These are phyloP conservation scores for Torymus aiolomorphi DNA, from an alignment of 2,888 invertebrate species.

Conservation along the genomic window DNA sequence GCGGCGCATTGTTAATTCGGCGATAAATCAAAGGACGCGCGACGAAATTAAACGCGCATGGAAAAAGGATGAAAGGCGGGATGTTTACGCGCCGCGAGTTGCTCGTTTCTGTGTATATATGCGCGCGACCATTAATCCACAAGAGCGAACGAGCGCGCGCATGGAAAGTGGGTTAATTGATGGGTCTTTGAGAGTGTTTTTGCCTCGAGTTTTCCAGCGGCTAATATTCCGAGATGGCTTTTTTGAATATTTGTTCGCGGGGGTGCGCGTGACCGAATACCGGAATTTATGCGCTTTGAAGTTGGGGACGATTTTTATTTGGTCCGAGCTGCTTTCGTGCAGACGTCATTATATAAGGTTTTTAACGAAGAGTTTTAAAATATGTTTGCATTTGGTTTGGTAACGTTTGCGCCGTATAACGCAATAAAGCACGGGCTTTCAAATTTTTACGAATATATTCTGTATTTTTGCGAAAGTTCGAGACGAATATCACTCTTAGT, in stretches of 20 bases:
- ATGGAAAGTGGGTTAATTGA: conserved; percentile 52
- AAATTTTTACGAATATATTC: too few species aligned
- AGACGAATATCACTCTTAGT: too few species aligned
- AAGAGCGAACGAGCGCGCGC: conserved; percentile 31
- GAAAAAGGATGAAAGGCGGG: conserved; percentile 14
- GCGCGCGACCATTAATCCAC: conserved; percentile 50
- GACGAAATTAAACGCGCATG: conserved; percentile 42
- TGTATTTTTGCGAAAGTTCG: too few species aligned
- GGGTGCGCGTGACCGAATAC: too few species aligned
- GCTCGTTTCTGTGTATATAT: neutral
- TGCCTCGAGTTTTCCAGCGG: neutral
- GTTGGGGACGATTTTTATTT: too few species aligned
- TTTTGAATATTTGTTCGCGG: conserved; percentile 6
- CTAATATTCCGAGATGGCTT: neutral
- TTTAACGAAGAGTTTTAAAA: too few species aligned
- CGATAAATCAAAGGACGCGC: conserved; percentile 48
- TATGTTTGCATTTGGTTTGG: too few species aligned
- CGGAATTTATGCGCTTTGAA: too few species aligned
- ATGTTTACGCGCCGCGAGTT: conserved; percentile 31
- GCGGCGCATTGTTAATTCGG: conserved; percentile 48
- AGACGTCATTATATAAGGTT: too few species aligned
- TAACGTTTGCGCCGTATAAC: too few species aligned
- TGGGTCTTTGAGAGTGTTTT: conserved; percentile 30
- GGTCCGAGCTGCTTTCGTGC: too few species aligned
- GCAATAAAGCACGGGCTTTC: too few species aligned